phyloP scores from a whole-genome alignment of 2,888 invertebrate species.

The Amblyteles armatorius region DNA sequence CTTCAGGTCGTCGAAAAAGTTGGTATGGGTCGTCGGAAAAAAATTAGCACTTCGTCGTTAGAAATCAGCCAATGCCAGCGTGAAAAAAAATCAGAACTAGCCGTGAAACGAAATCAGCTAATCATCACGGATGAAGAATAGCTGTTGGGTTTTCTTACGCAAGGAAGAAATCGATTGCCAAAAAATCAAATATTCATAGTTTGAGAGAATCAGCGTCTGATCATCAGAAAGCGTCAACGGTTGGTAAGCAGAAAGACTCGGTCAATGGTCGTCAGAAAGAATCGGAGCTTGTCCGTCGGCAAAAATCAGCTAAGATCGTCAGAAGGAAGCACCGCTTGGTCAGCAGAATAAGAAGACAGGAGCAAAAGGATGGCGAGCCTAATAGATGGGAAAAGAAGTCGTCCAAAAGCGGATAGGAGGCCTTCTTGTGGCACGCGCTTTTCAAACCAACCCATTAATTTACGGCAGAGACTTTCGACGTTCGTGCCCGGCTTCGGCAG shows the following conservation, averaged over 20 bases:
- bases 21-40: not conserved
- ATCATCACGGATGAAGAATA: too few species aligned
- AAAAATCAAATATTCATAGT: too few species aligned
- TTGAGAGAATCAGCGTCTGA: not conserved
- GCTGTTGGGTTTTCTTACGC: too few species aligned
- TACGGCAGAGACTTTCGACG: conserved; percentile 41
- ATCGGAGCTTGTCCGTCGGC: not conserved
- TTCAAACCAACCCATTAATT: conserved; percentile 46
- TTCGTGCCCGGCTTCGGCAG: conserved; percentile 12
- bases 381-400: conserved; percentile 22
- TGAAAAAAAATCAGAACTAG: too few species aligned
- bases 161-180: too few species aligned
- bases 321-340: not conserved
- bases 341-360: not conserved
- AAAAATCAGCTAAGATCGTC: not conserved
- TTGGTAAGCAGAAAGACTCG: not conserved
- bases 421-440: conserved; percentile 35
- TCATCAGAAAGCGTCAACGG: not conserved
- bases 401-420: conserved; percentile 18
- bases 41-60: not conserved
- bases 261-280: not conserved
- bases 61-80: too few species aligned
- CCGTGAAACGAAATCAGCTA: too few species aligned
- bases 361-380: not conserved
- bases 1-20: not conserved